Evolutionary conservation across 2,888 invertebrate genomes (phyloP).

Genomic region (Junonia oenone): DNA sequence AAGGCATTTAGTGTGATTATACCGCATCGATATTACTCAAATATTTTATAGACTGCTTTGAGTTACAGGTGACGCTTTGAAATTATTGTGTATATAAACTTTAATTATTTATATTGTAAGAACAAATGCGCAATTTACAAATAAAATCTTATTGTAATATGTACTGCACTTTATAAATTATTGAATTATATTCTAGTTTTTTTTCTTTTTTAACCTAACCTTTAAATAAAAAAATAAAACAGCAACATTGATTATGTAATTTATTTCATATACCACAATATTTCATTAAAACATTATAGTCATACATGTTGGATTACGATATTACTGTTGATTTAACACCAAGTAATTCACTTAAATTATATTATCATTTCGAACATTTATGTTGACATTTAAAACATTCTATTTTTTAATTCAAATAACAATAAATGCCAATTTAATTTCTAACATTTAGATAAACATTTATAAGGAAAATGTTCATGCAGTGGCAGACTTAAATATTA

Average conservation of each 20-base stretch:
- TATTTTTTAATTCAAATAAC: constrained; percentile 18
- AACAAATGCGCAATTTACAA: constrained; percentile 64
- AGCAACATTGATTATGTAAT: constrained; percentile 30
- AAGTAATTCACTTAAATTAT: constrained; percentile 9
- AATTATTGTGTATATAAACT: constrained; percentile 66
- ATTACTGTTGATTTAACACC: constrained; percentile 14
- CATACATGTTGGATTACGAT: constrained; percentile 45
- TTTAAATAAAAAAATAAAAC: constrained; percentile 22
- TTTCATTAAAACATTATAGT: constrained; percentile 43
- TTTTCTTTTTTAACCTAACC: constrained; percentile 37
- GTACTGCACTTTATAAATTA: constrained; percentile 72
- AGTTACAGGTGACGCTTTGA: constrained; percentile 64
- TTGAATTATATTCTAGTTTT: constrained; percentile 50
- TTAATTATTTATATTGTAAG: constrained; percentile 60
- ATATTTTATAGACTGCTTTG: constrained; percentile 66
- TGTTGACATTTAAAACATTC: constrained; percentile 6
- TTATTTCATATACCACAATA: constrained; percentile 50
- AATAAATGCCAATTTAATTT: constrained; percentile 21
- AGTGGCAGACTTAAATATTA: constrained; percentile 4
- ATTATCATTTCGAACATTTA: constrained; percentile 16
- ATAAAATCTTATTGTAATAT: constrained; percentile 63
- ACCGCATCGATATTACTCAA: constrained; percentile 36
- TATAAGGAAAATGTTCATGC: constrained; percentile 18
- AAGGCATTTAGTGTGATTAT: constrained; percentile 58
- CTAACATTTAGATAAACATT: constrained; percentile 26